Base-by-base conservation (phyloP, 1,140 invertebrate genomes). In the Ceratina calcarata region DNA sequence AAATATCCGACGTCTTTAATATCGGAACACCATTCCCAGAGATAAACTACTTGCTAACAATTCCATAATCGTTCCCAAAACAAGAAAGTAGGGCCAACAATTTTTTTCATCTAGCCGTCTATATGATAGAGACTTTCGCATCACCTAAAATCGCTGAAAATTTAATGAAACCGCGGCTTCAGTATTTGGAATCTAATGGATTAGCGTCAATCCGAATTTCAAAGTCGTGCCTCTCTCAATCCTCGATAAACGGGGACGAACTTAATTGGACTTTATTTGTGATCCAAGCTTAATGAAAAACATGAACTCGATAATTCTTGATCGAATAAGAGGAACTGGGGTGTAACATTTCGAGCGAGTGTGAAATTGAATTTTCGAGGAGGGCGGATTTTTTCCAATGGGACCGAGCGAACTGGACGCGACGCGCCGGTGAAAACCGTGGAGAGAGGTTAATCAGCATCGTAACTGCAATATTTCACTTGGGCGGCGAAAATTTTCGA, bases 1-100 rank as follows among this genome's bases (percentile, higher is more conserved):
- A 74, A 78, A 78, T 81, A 85, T 64, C 72, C 57, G 45, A 77
- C 61, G 18, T 64, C 71, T 84, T 58, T 73, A 73, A 75, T 60
- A 73, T 32, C 82, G 27, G 66, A 77, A 85, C 61, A 69, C 68
- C 77, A 61, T 84, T 76, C 45, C 62, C 16, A n/a, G 18, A 51
- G 72, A 84, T 80, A 73, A 84, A 64, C 32, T 51, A 53, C 60
- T 75, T 37, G 27, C 57, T 78, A 55, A 62, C 68, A 69, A 53
- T 60, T 20, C 16, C 15, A 51, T n/a, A 16, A 61, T 27, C 13
- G n/a, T 27, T 67, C 45, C 15, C n/a, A 6, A 16, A 12, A n/a
- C n/a, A 13, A 18, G 10, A 6, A 6, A 55, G 8, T 1, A 32
- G 27, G 15, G 10, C 18, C 6, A 16, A 20, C 3, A 55, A 32